A percentile compares a stretch with the other conserved stretches of the same genome.
These are phyloP conservation scores for Trematocara zebra DNA, from an alignment of 2,113 vertebrate genomes.

Conservation along the genomic window DNA sequence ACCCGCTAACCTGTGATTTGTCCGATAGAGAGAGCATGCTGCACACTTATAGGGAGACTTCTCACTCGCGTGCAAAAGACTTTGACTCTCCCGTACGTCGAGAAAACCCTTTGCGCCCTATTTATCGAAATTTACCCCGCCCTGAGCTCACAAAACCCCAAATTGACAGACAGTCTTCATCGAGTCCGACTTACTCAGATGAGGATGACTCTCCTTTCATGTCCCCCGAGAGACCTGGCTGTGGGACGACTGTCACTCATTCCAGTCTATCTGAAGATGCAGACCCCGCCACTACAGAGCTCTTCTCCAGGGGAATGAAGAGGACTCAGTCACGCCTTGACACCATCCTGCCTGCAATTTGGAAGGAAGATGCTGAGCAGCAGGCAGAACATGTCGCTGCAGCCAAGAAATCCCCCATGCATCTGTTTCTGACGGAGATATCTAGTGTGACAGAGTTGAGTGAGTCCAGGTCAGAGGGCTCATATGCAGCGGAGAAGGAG, in stretches of 20 bases:
- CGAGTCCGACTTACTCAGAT: slow-evolving; percentile 72
- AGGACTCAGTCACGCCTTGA: slow-evolving; percentile 77
- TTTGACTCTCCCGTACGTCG: slow-evolving; percentile 63
- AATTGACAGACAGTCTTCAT: slow-evolving; percentile 69
- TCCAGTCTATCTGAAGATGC: slow-evolving; percentile 66
- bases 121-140: slow-evolving; percentile 65
- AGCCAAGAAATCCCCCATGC: slow-evolving; percentile 74
- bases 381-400: slow-evolving; percentile 60
- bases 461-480: slow-evolving; percentile 52
- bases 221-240: slow-evolving; percentile 61
- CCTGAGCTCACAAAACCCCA: slow-evolving; percentile 50
- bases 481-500: slow-evolving; percentile 47
- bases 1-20: slow-evolving; percentile 69
- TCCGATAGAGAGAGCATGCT: slow-evolving; percentile 44
- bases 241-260: slow-evolving; percentile 53
- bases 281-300: slow-evolving; percentile 57
- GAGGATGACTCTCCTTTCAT: slow-evolving; percentile 74
- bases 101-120: slow-evolving; percentile 62
- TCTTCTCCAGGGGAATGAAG: slow-evolving; percentile 76
- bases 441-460: slow-evolving; percentile 56
- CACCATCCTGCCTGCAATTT: slow-evolving; percentile 75
- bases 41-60: slow-evolving; percentile 53
- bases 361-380: slow-evolving; percentile 74
- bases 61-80: slow-evolving; percentile 43
- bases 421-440: slow-evolving; percentile 77